phyloP scores from a whole-genome alignment of 2,888 invertebrate species.

The Cryptus armator region DNA sequence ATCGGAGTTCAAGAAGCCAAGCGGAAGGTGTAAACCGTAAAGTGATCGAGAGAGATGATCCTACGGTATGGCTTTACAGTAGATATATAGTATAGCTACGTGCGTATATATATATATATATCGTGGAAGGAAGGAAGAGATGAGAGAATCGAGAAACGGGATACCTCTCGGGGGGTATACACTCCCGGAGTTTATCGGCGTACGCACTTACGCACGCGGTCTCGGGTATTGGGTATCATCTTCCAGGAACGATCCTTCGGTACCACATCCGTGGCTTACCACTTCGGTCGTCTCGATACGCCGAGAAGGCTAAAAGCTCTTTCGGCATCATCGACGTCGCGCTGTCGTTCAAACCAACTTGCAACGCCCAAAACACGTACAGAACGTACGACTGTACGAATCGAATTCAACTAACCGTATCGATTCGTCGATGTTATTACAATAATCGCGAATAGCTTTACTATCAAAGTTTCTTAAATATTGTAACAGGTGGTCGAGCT shows the following conservation, averaged over 20 bases:
- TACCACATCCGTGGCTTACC: conserved; percentile 29
- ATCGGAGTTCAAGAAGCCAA: conserved; percentile 31
- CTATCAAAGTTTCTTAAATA: conserved; percentile 34
- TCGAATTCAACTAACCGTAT: background rate
- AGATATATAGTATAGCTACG: conserved; percentile 5
- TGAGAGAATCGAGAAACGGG: conserved; percentile 57
- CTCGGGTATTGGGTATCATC: conserved; percentile 59
- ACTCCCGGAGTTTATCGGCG: conserved; percentile 62
- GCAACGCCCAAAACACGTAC: background rate
- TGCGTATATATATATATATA: background rate
- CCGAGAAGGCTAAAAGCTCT: conserved; percentile 49
- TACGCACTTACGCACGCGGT: conserved; percentile 67
- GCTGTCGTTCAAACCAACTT: background rate
- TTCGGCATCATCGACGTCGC: conserved; percentile 6
- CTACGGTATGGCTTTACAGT: conserved; percentile 18
- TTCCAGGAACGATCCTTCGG: conserved; percentile 62
- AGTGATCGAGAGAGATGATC: conserved; percentile 50
- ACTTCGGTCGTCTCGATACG: conserved; percentile 49
- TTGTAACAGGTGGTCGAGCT: conserved; percentile 43
- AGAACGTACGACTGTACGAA: background rate
- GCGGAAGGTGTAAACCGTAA: conserved; percentile 48
- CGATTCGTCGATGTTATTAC: no score
- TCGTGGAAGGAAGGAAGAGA: conserved; percentile 17
- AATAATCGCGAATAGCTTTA: background rate
- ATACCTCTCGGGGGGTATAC: conserved; percentile 47